These are phyloP conservation scores for Darevskia nairensis DNA, from an alignment of 2,797 vertebrate species.

Conservation along the genomic window DNA sequence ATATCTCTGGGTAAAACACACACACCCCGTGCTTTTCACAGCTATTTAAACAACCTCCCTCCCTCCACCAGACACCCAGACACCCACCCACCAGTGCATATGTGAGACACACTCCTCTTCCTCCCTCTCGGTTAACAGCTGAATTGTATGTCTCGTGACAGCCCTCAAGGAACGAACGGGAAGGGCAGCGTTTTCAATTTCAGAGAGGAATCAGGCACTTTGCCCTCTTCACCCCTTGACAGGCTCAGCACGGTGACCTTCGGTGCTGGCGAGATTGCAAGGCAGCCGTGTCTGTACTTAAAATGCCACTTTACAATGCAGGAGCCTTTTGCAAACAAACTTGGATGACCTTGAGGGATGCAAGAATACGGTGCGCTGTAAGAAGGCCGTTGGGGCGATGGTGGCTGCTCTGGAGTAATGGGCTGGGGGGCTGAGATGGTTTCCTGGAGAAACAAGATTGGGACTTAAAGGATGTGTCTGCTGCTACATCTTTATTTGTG, in stretches of 20 bases:
- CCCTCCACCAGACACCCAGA: background rate
- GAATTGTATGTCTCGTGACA: conserved; percentile 30
- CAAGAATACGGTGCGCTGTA: background rate
- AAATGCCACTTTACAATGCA: background rate
- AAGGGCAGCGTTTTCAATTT: conserved; percentile 21
- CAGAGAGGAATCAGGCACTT: background rate
- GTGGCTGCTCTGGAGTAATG: accelerated
- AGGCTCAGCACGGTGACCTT: background rate
- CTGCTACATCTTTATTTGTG: too few relatives aligned
- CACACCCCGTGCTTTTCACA: conserved; percentile 68
- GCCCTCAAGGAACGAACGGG: conserved; percentile 16
- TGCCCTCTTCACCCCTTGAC: background rate
- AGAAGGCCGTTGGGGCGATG: background rate
- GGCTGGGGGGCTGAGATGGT: background rate
- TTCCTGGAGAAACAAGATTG: background rate
- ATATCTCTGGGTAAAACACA: conserved; percentile 71
- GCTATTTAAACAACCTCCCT: conserved; percentile 68
- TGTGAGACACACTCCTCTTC: conserved; percentile 17
- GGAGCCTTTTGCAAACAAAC: background rate
- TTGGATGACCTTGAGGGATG: background rate
- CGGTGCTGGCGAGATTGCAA: background rate
- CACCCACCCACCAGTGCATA: conserved; percentile 13
- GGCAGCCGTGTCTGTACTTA: accelerated
- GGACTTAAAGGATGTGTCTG: background rate
- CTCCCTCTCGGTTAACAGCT: conserved; percentile 9